A percentile compares a stretch with the other conserved stretches of the same genome.
phyloP scores from a whole-genome alignment of 2,888 invertebrate species.

The Agriopis aurantiaria region DNA sequence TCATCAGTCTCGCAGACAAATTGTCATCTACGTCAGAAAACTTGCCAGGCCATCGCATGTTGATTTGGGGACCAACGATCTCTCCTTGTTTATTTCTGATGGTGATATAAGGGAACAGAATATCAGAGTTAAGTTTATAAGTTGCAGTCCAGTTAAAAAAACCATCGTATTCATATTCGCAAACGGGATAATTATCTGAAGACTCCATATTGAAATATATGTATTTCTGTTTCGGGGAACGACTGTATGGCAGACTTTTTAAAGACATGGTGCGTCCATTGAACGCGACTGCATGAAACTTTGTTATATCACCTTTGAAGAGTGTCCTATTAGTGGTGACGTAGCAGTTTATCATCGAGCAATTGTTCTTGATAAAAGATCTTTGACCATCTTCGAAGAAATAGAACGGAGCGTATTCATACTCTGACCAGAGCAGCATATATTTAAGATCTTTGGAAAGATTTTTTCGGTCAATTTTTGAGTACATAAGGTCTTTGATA shows the following conservation, averaged over 20 bases:
- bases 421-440: constrained; percentile 70
- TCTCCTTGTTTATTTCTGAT: constrained; percentile 61
- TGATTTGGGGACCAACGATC: constrained; percentile 66
- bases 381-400: constrained; percentile 65
- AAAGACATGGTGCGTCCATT: constrained; percentile 66
- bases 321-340: constrained; percentile 63
- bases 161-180: constrained; percentile 61
- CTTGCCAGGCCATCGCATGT: constrained; percentile 60
- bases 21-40: constrained; percentile 51
- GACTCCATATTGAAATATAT: constrained; percentile 78
- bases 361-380: constrained; percentile 70
- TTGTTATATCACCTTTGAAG: constrained; percentile 60
- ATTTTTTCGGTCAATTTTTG: neutral
- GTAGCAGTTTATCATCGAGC: constrained; percentile 70
- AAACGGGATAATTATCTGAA: constrained; percentile 71
- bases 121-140: constrained; percentile 75
- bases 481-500: neutral
- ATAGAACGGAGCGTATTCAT: constrained; percentile 65
- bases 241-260: constrained; percentile 55
- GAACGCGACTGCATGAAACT: constrained; percentile 73
- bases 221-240: constrained; percentile 71
- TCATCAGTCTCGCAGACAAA: constrained; percentile 52
- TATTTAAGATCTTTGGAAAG: constrained; percentile 67
- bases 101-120: constrained; percentile 68
- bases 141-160: constrained; percentile 81